Evolutionary conservation across 2,797 vertebrate genomes (phyloP).

Genomic region (Chelon labrosus): DNA sequence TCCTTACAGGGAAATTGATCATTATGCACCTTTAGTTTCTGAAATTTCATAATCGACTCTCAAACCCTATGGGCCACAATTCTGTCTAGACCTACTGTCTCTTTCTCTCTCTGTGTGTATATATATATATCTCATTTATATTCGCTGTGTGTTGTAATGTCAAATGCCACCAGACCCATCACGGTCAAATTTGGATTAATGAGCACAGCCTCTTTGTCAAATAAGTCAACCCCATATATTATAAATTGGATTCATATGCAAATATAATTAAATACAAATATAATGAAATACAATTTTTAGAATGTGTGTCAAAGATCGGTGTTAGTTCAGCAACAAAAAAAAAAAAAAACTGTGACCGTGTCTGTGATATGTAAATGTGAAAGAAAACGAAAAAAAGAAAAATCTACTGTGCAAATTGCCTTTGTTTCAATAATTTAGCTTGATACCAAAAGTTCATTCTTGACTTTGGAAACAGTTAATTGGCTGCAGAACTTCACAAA

Average conservation of each 20-base stretch:
- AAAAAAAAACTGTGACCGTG: too few relatives aligned
- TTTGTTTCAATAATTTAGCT: too few relatives aligned
- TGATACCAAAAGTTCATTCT: background rate
- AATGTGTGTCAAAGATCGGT: constrained; percentile 18
- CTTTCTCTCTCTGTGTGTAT: too few relatives aligned
- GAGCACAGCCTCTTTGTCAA: constrained; percentile 24
- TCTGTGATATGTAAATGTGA: too few relatives aligned
- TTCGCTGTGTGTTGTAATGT: constrained; percentile 23
- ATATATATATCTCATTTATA: constrained; percentile 16
- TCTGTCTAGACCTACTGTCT: background rate
- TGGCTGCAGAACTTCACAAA: too few relatives aligned
- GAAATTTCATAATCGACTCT: background rate
- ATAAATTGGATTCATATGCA: constrained; percentile 44
- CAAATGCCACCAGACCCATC: constrained; percentile 1
- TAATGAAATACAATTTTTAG: background rate
- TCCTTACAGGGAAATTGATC: background rate
- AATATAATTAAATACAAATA: constrained; percentile 24
- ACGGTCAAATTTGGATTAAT: constrained; percentile 25
- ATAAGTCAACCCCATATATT: constrained; percentile 30
- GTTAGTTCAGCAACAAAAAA: too few relatives aligned
- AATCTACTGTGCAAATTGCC: too few relatives aligned
- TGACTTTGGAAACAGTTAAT: too few relatives aligned
- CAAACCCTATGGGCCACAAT: background rate
- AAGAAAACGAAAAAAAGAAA: too few relatives aligned
- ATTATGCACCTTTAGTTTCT: background rate